phyloP scores from a whole-genome alignment of 2,888 invertebrate genomes.

The Cartodere bifasciata region DNA sequence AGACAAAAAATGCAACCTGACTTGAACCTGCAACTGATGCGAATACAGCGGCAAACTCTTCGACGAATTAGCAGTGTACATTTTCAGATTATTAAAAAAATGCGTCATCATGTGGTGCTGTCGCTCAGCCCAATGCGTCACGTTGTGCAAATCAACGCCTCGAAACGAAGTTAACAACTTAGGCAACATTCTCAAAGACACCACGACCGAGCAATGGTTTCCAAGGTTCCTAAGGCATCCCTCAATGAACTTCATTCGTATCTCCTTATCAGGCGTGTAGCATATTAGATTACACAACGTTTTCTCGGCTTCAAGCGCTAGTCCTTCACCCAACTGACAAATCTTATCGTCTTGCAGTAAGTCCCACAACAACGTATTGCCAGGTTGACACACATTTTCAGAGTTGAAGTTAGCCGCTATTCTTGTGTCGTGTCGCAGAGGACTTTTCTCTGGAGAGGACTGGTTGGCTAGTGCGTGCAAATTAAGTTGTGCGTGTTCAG shows the following conservation, averaged over 20 bases:
- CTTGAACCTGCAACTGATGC: slow-evolving; percentile 83
- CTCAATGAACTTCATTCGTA: slow-evolving; percentile 89
- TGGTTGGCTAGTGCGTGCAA: slow-evolving; percentile 29
- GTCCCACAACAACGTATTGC: slow-evolving; percentile 90
- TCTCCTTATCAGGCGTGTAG: slow-evolving; percentile 79
- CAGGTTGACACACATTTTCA: slow-evolving; percentile 71
- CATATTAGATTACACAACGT: slow-evolving; percentile 79
- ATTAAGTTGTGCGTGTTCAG: slow-evolving; percentile 44
- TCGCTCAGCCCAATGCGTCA: slow-evolving; percentile 87
- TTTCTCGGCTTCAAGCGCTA: slow-evolving; percentile 89
- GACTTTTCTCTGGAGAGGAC: slow-evolving; percentile 30
- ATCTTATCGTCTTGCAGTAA: slow-evolving; percentile 83
- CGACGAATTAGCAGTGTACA: slow-evolving; percentile 44
- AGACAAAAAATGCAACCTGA: slow-evolving; percentile 80
- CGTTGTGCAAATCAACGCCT: slow-evolving; percentile 74
- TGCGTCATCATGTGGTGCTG: slow-evolving; percentile 88
- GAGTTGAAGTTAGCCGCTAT: slow-evolving; percentile 35
- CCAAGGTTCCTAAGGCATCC: slow-evolving; percentile 85
- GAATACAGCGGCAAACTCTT: slow-evolving; percentile 41
- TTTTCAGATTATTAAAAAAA: slow-evolving; percentile 78
- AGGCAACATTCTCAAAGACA: slow-evolving; percentile 76
- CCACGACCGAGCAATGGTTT: slow-evolving; percentile 78
- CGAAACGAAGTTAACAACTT: slow-evolving; percentile 82
- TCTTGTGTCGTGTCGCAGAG: slow-evolving; percentile 31
- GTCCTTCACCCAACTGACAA: slow-evolving; percentile 74